Percentiles rank a stretch among this genome's conserved stretches.
Evolutionary conservation across 2,888 invertebrate genomes (phyloP).

Genomic region (Ormia ochracea): DNA sequence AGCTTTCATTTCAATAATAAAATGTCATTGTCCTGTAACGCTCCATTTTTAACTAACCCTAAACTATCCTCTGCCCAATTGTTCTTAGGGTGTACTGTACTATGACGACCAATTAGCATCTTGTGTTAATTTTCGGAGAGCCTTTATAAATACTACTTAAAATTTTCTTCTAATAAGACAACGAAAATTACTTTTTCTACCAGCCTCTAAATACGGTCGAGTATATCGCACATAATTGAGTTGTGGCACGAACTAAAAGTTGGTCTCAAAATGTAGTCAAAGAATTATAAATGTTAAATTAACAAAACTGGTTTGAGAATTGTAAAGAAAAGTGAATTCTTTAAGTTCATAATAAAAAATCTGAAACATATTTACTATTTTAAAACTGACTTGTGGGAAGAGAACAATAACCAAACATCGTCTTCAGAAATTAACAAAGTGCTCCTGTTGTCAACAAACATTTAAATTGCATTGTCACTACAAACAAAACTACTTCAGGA

Average conservation of each 20-base stretch:
- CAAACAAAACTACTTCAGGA: not conserved
- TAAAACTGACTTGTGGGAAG: not conserved
- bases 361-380: not conserved
- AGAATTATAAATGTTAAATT: constrained; percentile 43
- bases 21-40: too few species aligned
- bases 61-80: too few species aligned
- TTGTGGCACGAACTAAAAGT: constrained; percentile 41
- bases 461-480: not conserved
- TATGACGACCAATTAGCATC: too few species aligned
- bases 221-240: not conserved
- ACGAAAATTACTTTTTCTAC: not conserved
- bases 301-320: constrained; percentile 46
- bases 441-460: not conserved
- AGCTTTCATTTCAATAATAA: too few species aligned
- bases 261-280: constrained; percentile 12
- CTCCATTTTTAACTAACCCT: too few species aligned
- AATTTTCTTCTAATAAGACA: not conserved
- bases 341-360: not conserved
- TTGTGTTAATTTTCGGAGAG: too few species aligned
- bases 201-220: not conserved
- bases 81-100: too few species aligned
- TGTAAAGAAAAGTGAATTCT: constrained; percentile 50
- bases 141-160: too few species aligned
- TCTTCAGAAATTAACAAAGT: too few species aligned
- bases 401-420: constrained; percentile 9